phyloP scores from a whole-genome alignment of 2,113 vertebrate species.

The Lonchura striata region DNA sequence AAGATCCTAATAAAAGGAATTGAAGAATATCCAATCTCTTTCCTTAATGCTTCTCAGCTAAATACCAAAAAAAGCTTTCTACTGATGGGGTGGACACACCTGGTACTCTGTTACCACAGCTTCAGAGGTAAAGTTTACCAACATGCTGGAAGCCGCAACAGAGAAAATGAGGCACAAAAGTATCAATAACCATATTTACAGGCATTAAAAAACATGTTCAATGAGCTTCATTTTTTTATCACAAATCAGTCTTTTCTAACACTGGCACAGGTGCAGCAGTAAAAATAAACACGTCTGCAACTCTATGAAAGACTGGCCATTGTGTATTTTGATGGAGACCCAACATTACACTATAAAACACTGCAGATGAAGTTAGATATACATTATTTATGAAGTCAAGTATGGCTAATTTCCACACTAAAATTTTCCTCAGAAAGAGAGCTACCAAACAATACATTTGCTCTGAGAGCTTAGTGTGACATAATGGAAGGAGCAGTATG shows the following conservation, averaged over 20 bases:
- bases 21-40: neutral
- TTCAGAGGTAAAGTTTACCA: neutral
- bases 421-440: neutral
- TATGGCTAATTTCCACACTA: neutral
- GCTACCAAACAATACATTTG: neutral
- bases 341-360: neutral
- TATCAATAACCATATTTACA: neutral
- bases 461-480: neutral
- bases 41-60: neutral
- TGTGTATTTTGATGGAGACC: neutral
- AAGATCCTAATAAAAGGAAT: neutral
- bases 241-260: neutral
- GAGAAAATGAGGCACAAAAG: neutral
- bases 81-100: neutral
- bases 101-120: neutral
- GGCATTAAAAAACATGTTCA: neutral
- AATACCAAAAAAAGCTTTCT: neutral
- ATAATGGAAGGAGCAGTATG: neutral
- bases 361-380: neutral
- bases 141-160: neutral
- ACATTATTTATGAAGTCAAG: neutral
- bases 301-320: neutral
- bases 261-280: neutral
- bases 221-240: neutral
- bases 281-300: neutral